phyloP scores from a whole-genome alignment of 2,797 vertebrate genomes.

The Sebastes dallii region DNA sequence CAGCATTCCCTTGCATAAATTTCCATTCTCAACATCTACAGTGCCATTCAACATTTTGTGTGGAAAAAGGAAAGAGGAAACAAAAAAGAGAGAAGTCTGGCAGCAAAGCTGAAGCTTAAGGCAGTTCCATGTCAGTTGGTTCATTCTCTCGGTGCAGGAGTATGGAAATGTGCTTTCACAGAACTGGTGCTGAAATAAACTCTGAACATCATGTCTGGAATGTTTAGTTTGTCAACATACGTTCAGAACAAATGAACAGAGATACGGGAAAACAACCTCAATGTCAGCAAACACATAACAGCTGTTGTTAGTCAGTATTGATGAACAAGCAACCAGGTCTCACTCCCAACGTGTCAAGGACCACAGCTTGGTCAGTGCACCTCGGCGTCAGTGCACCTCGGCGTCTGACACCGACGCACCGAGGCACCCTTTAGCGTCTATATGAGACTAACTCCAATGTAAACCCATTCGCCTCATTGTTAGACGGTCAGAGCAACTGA shows the following conservation, averaged over 20 bases:
- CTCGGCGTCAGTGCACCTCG: background rate
- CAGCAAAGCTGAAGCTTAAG: conserved; percentile 61
- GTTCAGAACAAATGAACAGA: conserved; percentile 18
- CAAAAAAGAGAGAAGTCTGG: conserved; percentile 41
- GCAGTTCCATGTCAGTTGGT: conserved; percentile 58
- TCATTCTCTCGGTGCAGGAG: conserved; percentile 31
- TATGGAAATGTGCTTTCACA: conserved; percentile 54
- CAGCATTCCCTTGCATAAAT: conserved; percentile 59
- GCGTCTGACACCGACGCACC: no score
- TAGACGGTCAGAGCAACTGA: no score
- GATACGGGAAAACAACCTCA: background rate
- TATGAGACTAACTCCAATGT: no score
- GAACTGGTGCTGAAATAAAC: conserved; percentile 30
- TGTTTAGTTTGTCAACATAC: conserved; percentile 41
- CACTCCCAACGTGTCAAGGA: background rate
- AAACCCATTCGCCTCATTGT: no score
- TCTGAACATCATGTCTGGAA: conserved; percentile 25
- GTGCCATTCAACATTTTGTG: conserved; percentile 52
- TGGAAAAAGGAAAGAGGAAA: conserved; percentile 35
- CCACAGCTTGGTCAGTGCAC: background rate
- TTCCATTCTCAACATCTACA: conserved; percentile 57
- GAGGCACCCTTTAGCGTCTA: no score
- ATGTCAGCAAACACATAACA: background rate
- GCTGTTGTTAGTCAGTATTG: background rate
- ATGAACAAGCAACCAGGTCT: background rate